Evolutionary conservation across 1,140 invertebrate species (phyloP).

Genomic region (Cotesia vestalis): DNA sequence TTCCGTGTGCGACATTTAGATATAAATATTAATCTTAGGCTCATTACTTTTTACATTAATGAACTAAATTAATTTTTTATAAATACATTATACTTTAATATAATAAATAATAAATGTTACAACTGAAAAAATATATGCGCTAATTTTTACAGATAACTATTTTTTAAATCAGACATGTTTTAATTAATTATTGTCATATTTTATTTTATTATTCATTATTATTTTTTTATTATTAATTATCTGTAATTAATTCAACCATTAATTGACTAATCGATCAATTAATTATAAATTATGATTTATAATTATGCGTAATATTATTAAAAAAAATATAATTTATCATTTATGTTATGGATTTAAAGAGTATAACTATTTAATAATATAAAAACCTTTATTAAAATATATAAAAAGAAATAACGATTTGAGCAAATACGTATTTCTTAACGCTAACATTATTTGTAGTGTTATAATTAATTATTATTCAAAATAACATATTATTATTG

Average conservation of each 20-base stretch:
- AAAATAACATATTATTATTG: conserved; percentile 58
- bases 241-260: conserved; percentile 8
- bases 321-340: conserved; percentile 63
- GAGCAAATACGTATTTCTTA: conserved; percentile 58
- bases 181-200: background rate
- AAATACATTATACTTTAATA: conserved; percentile 54
- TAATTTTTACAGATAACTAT: conserved; percentile 21
- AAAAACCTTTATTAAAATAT: conserved; percentile 62
- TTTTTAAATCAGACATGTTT: background rate
- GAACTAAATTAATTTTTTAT: conserved; percentile 50
- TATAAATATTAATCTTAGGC: conserved; percentile 23
- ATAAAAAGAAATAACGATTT: conserved; percentile 63
- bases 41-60: conserved; percentile 47
- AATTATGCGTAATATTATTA: conserved; percentile 45
- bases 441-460: conserved; percentile 44
- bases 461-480: background rate
- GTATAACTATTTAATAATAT: conserved; percentile 29
- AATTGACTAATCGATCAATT: conserved; percentile 26
- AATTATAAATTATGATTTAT: background rate
- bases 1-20: no score
- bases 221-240: no score
- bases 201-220: no score
- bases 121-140: conserved; percentile 50
- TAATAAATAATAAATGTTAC: conserved; percentile 60
- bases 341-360: conserved; percentile 34